Base-by-base conservation (phyloP, 2,888 invertebrate genomes). In the Tuta absoluta region DNA sequence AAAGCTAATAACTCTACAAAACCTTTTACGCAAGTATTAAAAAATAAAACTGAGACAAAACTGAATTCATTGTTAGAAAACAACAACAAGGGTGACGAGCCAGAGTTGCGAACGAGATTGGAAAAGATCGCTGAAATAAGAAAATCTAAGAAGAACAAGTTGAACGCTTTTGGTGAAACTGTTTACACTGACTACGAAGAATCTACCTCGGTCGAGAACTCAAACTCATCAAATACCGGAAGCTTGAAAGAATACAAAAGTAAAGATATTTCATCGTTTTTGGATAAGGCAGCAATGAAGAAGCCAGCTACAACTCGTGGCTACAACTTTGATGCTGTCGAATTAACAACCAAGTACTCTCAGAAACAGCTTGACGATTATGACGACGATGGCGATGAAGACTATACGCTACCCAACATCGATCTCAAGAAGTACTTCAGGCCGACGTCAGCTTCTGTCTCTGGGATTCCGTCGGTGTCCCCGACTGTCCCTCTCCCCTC, bases 1-100 rank as follows among this genome's bases (percentile, higher is more conserved):
- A 91, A 91, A 69, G 85, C 89, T 0, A 90, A 88, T 67, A 89
- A 89, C 70, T 85, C 90, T 14, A 82, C 91, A 0, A 91, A 89
- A 72, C 85, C 89, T 21, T 87, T 89, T 67, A 90, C 87, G 63
- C 81, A 90, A 77, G 89, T 91, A 19, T 73, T 91, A 19, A 91
- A 86, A 72, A 89, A 88, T 65, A 91, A 89, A 78, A 89, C 89
- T n/a, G 89, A 87, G 71, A 79, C 78, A 1, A 85, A 85, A 71
- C 77, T 86, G 63, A 85, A 76, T 65, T 82, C 77, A 70, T 67
- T 80, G 63, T 67, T 75, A 4, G 85, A 85, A 19, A 86, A 73
- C 68, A 79, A 85, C 21, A 80, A 64, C 60, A 87, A 83, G 69
- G 80, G 71, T 38, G 81, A 82, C 19, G 72, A 80, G 4, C 86